Base-by-base conservation (phyloP, 2,113 vertebrate species). In the Rhynchomys soricoides region DNA sequence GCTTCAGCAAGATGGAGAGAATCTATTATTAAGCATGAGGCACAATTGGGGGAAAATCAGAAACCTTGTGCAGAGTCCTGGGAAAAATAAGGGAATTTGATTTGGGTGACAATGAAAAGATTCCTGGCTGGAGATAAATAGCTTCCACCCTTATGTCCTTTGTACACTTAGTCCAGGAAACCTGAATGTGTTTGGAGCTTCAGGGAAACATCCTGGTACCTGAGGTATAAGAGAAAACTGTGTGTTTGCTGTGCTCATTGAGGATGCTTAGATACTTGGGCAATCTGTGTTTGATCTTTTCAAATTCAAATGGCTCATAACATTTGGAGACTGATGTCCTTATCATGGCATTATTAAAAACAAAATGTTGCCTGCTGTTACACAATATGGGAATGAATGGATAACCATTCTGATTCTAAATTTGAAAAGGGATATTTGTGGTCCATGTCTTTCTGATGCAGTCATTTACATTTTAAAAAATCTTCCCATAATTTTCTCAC, bases 91-190 rank as follows among this genome's bases (percentile, higher is more conserved):
- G 55, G 17, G 57, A 82, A 77, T 89, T 43, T 68, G 64, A 91
- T 91, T 82, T 59, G 17, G 68, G 85, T 78, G 31, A 70, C n/a
- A 66, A 86, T 43, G 79, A 31, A 7, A 89, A 19, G 22, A 59
- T 55, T 70, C n/a, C 6, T n/a, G 90, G 79, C 2, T 73, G 45
- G 88, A 86, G 48, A 85, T 48, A 73, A 81, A 55, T 13, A 85
- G 59, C 10, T 55, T 91, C 29, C n/a, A 94, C 26, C 7, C 75
- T 90, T 73, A 87, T 64, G 4, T 68, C 50, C 94, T 64, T 82
- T 94, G 50, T 89, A 7, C 48, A 43, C n/a, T 86, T 92, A 91
- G 50, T 55, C 15, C 52, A 86, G 45, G 52, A 95, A 79, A 83
- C 0, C 50, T 77, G 83, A 43, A 94, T 78, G 24, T 64, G 22